These are phyloP conservation scores for Syndactyla subalaris DNA, from an alignment of 2,797 vertebrate genomes.

Conservation along the genomic window DNA sequence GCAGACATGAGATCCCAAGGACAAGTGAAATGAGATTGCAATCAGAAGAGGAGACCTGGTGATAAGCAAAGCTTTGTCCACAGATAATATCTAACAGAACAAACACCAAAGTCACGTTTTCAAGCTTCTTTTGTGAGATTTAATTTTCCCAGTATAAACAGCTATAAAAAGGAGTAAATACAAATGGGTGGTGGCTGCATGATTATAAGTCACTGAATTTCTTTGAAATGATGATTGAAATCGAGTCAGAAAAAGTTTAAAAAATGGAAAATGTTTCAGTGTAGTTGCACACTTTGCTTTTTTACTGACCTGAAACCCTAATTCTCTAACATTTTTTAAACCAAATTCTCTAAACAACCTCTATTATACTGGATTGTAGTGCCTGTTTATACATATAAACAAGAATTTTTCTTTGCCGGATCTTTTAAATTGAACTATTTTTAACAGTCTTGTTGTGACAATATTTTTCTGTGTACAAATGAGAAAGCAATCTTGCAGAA, in stretches of 20 bases:
- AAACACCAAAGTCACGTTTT: constrained; percentile 59
- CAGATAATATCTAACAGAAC: constrained; percentile 69
- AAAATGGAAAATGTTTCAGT: not conserved
- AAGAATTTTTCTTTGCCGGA: not conserved
- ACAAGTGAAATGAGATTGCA: constrained; percentile 76
- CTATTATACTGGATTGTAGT: not conserved
- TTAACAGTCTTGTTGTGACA: not conserved
- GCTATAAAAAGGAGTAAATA: constrained; percentile 57
- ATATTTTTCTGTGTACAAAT: not conserved
- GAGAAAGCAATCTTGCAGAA: not conserved
- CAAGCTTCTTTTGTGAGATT: constrained; percentile 41
- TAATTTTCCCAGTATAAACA: constrained; percentile 64
- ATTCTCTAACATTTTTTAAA: not conserved
- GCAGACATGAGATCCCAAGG: constrained; percentile 74
- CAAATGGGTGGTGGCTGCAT: constrained; percentile 6
- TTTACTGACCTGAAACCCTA: not conserved
- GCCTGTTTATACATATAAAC: not conserved
- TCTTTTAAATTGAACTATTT: constrained; percentile 21
- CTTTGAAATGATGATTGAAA: constrained; percentile 46
- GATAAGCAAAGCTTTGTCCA: constrained; percentile 73
- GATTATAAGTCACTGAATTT: constrained; percentile 32
- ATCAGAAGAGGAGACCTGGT: constrained; percentile 66
- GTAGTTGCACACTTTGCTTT: not conserved
- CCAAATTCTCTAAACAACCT: not conserved
- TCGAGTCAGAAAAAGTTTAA: not conserved